Base-by-base conservation (phyloP, 2,888 invertebrate genomes). In the Myathropa florea region DNA sequence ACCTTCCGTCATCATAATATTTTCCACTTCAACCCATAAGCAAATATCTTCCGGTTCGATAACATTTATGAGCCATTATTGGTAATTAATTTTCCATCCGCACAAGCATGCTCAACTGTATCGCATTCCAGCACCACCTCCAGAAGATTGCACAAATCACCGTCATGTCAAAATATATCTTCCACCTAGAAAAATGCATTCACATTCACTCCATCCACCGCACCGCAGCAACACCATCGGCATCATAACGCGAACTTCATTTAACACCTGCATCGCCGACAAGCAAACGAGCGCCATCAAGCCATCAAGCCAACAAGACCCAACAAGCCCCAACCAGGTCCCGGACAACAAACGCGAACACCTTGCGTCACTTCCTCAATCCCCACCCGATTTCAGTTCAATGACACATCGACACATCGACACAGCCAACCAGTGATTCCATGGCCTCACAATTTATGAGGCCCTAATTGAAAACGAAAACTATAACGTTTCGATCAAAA, bases 401-500 rank as follows among this genome's bases (percentile, higher is more conserved):
- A 82, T 82, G 82, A 85, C 85, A 85, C 76, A 85, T 61, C 76
- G 33, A 30, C 60, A 33, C 36, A n/a, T n/a, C n/a, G n/a, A n/a
- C 60, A 60, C 36, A n/a, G 30, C 33, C 55, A 36, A 30, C 24
- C 30, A 59, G 18, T 7, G 67, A 59, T 57, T 65, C 59, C 53
- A 12, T 39, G 60, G 24, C 57, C 70, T 75, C 24, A 55, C 77
- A 82, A 77, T 78, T 68, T 73, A 82, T 85, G 73, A 77, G 81
- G 61, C 82, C 82, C 82, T 85, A 85, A 85, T 85, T 85, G 85
- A 81, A 85, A 85, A 85, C 76, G 85, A 77, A 85, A 85, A 85
- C 85, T 85, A 85, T 85, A 85, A 82, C 85, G 85, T 68, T 85
- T 81, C 85, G 77, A 82, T 82, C 82, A 70, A 85, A 85, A 85